phyloP scores from a whole-genome alignment of 2,888 invertebrate species.

The Yponomeuta sedellus region DNA sequence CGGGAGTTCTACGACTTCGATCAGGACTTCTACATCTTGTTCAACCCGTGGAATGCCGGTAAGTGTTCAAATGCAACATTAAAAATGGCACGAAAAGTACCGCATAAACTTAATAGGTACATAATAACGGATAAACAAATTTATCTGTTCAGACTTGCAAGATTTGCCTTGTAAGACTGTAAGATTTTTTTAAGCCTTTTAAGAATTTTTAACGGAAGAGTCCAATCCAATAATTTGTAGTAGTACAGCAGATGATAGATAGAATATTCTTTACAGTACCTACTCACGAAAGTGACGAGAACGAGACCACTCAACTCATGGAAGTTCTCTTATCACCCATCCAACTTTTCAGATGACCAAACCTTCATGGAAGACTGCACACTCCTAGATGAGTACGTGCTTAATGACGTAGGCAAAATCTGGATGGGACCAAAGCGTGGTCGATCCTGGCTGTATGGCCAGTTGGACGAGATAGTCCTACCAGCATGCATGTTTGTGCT shows the following conservation, averaged over 20 bases:
- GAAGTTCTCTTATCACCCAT: not conserved
- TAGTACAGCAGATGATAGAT: no score
- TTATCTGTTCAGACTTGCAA: no score
- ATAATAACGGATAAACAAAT: no score
- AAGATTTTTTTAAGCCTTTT: no score
- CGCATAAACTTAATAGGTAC: no score
- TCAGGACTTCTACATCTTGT: constrained; percentile 83
- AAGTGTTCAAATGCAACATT: constrained; percentile 25
- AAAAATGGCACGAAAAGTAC: no score
- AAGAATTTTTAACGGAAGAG: no score
- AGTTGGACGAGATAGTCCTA: constrained; percentile 83
- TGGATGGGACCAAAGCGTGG: constrained; percentile 89
- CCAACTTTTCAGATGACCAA: constrained; percentile 78
- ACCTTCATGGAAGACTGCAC: constrained; percentile 84
- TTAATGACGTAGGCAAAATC: constrained; percentile 90
- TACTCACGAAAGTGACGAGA: no score
- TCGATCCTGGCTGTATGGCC: constrained; percentile 90
- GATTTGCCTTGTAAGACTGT: no score
- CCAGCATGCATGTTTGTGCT: constrained; percentile 83
- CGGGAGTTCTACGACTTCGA: constrained; percentile 75
- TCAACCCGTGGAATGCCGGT: constrained; percentile 91
- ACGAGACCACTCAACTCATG: not conserved
- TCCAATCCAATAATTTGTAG: no score
- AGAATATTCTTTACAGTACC: no score
- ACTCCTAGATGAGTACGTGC: constrained; percentile 84